A percentile compares a stretch with the other conserved stretches of the same genome.
Conservation (phyloP, 2,797 vertebrate species). For the Poeciliopsis presidionis region DNA sequence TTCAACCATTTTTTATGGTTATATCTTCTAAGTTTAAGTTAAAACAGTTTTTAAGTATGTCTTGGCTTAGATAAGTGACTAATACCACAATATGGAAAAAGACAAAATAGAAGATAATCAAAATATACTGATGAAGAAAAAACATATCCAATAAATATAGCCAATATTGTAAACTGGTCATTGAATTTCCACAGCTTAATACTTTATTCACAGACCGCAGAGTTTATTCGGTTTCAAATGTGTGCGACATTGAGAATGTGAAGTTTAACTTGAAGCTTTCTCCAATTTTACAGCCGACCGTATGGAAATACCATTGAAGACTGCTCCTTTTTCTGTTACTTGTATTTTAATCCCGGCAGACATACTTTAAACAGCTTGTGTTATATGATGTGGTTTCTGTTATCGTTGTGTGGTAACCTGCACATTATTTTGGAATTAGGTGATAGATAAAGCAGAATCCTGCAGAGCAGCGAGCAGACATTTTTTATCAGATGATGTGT, state of each 20-base stretch:
- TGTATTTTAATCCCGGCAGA: slow-evolving; percentile 30
- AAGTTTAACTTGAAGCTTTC: slow-evolving; percentile 16
- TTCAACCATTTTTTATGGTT: neutral
- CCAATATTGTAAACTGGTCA: neutral
- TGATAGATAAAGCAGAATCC: slow-evolving; percentile 72
- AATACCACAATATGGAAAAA: neutral
- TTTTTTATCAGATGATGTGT: slow-evolving; percentile 75
- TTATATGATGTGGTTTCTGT: slow-evolving; percentile 46
- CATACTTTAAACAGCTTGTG: slow-evolving; percentile 39
- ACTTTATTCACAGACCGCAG: neutral
- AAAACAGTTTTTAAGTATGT: neutral
- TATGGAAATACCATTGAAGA: slow-evolving; percentile 41
- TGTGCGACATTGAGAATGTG: slow-evolving; percentile 25
- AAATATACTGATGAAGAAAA: neutral
- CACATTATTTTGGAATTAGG: slow-evolving; percentile 64
- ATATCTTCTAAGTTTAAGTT: neutral
- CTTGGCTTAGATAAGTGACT: neutral
- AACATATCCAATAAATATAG: neutral
- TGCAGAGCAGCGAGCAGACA: slow-evolving; percentile 60
- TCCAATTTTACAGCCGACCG: slow-evolving; percentile 26
- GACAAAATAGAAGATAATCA: neutral
- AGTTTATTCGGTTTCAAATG: neutral
- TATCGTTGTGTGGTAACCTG: slow-evolving; percentile 53
- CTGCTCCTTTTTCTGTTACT: slow-evolving; percentile 26
- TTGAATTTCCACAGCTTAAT: slow-evolving; percentile 4